These are phyloP conservation scores for Sinocyclocheilus anophthalmus DNA, from an alignment of 2,113 vertebrate species.

Conservation along the genomic window DNA sequence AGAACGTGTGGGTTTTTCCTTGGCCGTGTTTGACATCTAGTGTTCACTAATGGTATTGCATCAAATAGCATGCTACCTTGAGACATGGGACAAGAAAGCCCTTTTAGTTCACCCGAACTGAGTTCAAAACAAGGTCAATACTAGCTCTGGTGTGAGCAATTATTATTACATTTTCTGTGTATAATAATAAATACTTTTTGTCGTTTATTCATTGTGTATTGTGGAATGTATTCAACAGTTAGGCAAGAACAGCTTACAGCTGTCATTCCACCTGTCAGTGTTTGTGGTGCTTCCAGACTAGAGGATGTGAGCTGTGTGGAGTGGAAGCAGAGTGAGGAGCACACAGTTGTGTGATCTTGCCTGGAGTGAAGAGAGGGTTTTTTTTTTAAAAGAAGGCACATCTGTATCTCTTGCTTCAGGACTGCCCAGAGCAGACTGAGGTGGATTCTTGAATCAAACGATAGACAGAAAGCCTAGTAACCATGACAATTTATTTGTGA, in stretches of 20 bases:
- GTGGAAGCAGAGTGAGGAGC: neutral
- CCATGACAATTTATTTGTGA: neutral
- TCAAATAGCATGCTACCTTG: neutral
- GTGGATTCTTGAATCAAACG: neutral
- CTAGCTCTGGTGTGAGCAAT: neutral
- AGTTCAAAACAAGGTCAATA: neutral
- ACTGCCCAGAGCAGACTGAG: neutral
- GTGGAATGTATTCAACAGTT: neutral
- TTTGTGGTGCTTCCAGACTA: neutral
- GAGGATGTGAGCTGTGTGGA: neutral
- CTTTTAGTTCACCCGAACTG: too few species aligned
- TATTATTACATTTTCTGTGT: neutral
- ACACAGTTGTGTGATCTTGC: neutral
- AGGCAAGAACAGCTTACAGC: neutral
- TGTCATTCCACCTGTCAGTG: neutral
- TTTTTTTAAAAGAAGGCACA: neutral
- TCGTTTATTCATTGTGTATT: neutral
- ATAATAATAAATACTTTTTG: neutral
- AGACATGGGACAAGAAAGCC: neutral
- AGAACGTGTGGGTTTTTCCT: neutral
- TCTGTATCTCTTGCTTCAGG: neutral
- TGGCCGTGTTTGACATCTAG: conserved; percentile 26
- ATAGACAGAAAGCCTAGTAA: neutral
- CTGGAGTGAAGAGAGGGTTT: neutral
- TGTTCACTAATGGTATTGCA: conserved; percentile 7